These are phyloP conservation scores for Tipula vernalis DNA, from an alignment of 2,888 invertebrate genomes.

Conservation along the genomic window DNA sequence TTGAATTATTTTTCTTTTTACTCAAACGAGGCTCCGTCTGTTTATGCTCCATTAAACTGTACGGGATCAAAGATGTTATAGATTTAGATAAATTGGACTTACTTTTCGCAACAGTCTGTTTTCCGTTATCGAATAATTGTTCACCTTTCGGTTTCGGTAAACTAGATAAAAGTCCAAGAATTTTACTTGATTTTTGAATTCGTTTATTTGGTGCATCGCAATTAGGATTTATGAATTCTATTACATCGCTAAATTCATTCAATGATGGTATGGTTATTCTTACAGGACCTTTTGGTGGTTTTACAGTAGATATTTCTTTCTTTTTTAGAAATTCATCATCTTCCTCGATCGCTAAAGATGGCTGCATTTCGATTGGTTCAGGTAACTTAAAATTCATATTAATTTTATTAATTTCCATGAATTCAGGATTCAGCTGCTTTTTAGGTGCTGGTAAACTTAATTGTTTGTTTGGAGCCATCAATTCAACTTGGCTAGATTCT, in stretches of 20 bases:
- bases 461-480: neutral
- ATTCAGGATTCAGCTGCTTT: neutral
- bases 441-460: neutral
- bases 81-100: neutral
- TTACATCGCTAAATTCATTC: conserved; percentile 36
- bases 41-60: conserved; percentile 29
- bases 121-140: conserved; percentile 34
- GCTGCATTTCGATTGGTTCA: conserved; percentile 22
- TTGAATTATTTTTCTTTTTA: conserved; percentile 26
- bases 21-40: conserved; percentile 20
- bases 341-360: conserved; percentile 34
- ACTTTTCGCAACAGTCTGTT: conserved; percentile 34
- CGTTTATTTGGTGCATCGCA: neutral
- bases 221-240: conserved; percentile 21
- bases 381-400: conserved; percentile 20
- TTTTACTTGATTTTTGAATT: conserved; percentile 10
- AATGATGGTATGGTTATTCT: conserved; percentile 58
- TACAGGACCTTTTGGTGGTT: conserved; percentile 35
- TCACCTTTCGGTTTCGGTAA: conserved; percentile 51
- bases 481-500: conserved; percentile 19
- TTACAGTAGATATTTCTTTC: conserved; percentile 37
- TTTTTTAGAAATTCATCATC: conserved; percentile 52
- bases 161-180: conserved; percentile 48
- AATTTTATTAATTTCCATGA: conserved; percentile 20
- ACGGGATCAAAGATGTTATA: conserved; percentile 30